Conservation (phyloP, 2,888 invertebrate species). For the Tuta absoluta region DNA sequence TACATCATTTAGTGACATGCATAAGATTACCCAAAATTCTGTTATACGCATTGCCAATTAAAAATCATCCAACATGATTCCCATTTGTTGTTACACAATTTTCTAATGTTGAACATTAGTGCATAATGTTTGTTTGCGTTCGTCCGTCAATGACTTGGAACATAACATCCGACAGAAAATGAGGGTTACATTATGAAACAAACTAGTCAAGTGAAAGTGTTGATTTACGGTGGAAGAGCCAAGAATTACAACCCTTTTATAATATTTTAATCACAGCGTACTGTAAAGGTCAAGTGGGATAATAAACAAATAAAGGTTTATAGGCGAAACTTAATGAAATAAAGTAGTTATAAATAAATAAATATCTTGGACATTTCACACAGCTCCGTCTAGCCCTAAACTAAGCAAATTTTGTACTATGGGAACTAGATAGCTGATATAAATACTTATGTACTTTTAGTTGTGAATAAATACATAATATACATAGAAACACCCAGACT, state of each 20-base stretch:
- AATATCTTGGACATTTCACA: no score
- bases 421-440: no score
- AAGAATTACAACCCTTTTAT: constrained; percentile 51
- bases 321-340: background rate
- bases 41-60: background rate
- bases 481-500: no score
- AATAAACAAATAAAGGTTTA: background rate
- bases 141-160: constrained; percentile 30
- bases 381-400: no score
- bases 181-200: constrained; percentile 51
- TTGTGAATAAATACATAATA: no score
- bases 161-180: constrained; percentile 50
- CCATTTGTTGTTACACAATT: background rate
- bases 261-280: constrained; percentile 54
- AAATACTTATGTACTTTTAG: no score
- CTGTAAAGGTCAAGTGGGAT: background rate
- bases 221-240: constrained; percentile 48
- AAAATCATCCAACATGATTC: background rate
- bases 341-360: background rate
- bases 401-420: no score
- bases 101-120: constrained; percentile 3
- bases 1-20: no score
- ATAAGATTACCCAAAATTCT: background rate
- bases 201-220: constrained; percentile 54
- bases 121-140: constrained; percentile 22